Conservation (phyloP, 64 coral and sea anemone genomes). For the Montipora sp. region DNA sequence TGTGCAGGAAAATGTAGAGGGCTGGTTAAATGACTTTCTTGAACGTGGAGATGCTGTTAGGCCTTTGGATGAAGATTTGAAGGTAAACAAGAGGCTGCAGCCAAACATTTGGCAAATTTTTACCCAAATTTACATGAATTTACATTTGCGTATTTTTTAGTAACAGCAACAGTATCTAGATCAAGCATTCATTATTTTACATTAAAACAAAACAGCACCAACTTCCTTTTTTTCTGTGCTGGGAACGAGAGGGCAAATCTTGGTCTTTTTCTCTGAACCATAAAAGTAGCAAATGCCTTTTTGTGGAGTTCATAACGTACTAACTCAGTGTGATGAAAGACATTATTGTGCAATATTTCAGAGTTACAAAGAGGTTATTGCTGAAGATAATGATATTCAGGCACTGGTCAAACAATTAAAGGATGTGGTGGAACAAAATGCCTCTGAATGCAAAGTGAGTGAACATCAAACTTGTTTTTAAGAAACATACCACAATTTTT, state of each 20-base stretch:
- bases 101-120: not conserved
- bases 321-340: not conserved
- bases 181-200: too few relatives aligned
- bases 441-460: conserved; percentile 85
- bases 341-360: not conserved
- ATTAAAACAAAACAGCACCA: too few relatives aligned
- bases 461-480: not conserved
- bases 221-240: too few relatives aligned
- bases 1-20: conserved; percentile 79
- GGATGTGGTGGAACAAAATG: conserved; percentile 87
- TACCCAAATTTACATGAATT: too few relatives aligned
- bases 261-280: too few relatives aligned
- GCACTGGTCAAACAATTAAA: conserved; percentile 60
- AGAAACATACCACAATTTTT: too few relatives aligned
- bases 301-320: too few relatives aligned
- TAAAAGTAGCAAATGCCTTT: too few relatives aligned
- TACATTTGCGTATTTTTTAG: too few relatives aligned
- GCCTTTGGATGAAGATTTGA: conserved; percentile 70
- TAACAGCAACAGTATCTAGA: too few relatives aligned
- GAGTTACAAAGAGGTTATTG: conserved; percentile 76
- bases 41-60: conserved; percentile 74
- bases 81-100: conserved; percentile 51
- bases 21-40: conserved; percentile 90
- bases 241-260: too few relatives aligned
- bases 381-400: conserved; percentile 67